These are phyloP conservation scores for Willisornis vidua DNA, from an alignment of 2,113 vertebrate species.

Conservation along the genomic window DNA sequence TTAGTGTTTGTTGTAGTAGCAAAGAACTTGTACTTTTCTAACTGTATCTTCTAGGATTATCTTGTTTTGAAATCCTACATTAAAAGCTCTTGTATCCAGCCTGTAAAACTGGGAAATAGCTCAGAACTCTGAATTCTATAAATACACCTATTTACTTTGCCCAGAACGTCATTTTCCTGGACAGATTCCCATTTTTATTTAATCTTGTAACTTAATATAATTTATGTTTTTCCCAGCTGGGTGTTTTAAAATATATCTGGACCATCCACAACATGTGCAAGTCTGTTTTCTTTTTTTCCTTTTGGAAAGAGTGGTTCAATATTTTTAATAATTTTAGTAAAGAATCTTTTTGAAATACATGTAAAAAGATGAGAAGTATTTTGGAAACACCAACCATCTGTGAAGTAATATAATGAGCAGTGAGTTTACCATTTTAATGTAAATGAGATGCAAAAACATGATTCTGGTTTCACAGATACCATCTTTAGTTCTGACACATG, in stretches of 20 bases:
- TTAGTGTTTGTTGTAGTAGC: slow-evolving; percentile 30
- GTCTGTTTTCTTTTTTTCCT: not conserved
- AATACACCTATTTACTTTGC: slow-evolving; percentile 66
- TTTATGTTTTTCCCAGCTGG: slow-evolving; percentile 53
- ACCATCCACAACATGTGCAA: not conserved
- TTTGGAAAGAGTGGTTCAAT: not conserved
- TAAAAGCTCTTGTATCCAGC: slow-evolving; percentile 53
- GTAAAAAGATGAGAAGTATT: not conserved
- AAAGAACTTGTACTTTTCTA: not conserved
- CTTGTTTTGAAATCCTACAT: slow-evolving; percentile 60
- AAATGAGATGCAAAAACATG: not conserved
- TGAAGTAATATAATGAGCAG: not conserved
- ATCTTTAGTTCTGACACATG: not conserved
- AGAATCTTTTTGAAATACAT: not conserved
- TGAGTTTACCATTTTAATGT: not conserved
- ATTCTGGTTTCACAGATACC: not conserved
- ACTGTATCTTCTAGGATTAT: slow-evolving; percentile 33
- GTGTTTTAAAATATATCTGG: slow-evolving; percentile 49
- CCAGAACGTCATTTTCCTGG: slow-evolving; percentile 64
- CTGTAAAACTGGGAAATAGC: slow-evolving; percentile 48
- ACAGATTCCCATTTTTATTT: slow-evolving; percentile 58
- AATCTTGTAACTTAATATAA: slow-evolving; percentile 64
- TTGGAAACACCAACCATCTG: not conserved
- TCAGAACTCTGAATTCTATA: slow-evolving; percentile 57
- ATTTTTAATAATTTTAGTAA: not conserved